Evolutionary conservation across 1,140 invertebrate species (phyloP), one percentile per base, ranked within the genome.

Genomic region (Drosophila repleta): DNA sequence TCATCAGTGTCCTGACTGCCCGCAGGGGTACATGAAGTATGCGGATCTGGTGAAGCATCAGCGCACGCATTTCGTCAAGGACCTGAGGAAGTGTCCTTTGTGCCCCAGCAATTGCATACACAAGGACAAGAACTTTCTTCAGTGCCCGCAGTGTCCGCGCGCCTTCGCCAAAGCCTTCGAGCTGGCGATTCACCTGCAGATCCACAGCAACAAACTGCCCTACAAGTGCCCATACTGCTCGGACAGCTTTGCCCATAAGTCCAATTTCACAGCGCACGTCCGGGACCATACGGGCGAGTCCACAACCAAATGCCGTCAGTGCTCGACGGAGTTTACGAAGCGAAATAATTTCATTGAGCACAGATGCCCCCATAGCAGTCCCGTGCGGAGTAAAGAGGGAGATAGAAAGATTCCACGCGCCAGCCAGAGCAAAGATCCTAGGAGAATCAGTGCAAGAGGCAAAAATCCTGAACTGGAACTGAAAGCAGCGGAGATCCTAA

Each of bases 191-290:
- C 67, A 70, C 15, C 41, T 64, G 13, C 60, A 64, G 29, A 70
- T 70, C 2, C 67, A 70, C 10, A 64, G 41, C 24, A 29, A 63
- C 13, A 53, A 48, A 7, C 7, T 70, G n/a, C 5, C 41, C 10
- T 35, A 70, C 32, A 70, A 64, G 32, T 70, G 67, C 6, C 43
- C 67, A 0, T 20, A 64, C 17, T 70, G 67, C 4, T 60, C 67
- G 0, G 39, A 18, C 7, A 70, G 60, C 24, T 70, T 70, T 39
- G 51, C 67, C 3, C 67, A 70, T 18, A 70, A 70, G 41, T n/a
- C 60, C 0, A 56, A 41, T 7, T 64, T 17, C 7, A 21, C 49
- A n/a, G 17, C 67, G 6, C 67, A 70, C 13, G 37, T 64, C 0
- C 46, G 10, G 5, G 67, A 70, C 43, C 67, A 70, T 17, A 63